Evolutionary conservation across 1,140 invertebrate genomes (phyloP).

Genomic region (Pararge aegeria): DNA sequence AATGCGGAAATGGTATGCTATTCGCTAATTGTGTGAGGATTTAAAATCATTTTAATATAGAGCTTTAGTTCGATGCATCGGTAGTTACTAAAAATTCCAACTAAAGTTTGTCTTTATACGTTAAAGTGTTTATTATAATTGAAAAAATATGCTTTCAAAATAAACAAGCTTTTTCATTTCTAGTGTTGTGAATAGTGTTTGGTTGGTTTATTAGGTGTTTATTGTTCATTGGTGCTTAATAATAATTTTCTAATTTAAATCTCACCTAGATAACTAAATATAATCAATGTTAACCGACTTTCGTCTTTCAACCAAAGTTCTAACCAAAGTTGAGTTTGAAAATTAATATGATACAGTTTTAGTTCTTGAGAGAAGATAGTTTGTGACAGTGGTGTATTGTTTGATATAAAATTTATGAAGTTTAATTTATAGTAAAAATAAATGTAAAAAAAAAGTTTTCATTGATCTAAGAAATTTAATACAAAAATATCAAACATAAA

Average conservation of each 20-base stretch:
- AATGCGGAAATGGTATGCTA: background rate
- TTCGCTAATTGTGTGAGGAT: background rate
- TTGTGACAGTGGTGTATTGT: background rate
- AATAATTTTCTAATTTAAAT: background rate
- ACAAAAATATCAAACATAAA: too few relatives aligned
- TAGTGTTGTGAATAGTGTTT: slow-evolving; percentile 11
- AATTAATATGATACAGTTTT: too few relatives aligned
- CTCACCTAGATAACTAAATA: background rate
- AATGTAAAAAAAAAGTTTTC: too few relatives aligned
- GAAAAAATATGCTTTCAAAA: background rate
- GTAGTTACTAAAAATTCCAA: background rate
- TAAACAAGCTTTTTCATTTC: background rate
- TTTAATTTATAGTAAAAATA: too few relatives aligned
- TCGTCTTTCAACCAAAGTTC: too few relatives aligned
- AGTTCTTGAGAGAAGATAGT: background rate
- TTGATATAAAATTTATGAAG: too few relatives aligned
- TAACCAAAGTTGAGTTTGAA: background rate
- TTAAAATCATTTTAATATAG: background rate
- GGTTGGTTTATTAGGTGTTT: background rate
- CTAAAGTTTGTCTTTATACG: too few relatives aligned
- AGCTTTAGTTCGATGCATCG: background rate
- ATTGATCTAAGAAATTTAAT: background rate
- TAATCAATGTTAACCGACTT: background rate
- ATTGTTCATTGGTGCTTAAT: background rate
- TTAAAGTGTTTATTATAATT: background rate